Conservation (phyloP, 2,888 invertebrate genomes). For the Apeira syringaria region DNA sequence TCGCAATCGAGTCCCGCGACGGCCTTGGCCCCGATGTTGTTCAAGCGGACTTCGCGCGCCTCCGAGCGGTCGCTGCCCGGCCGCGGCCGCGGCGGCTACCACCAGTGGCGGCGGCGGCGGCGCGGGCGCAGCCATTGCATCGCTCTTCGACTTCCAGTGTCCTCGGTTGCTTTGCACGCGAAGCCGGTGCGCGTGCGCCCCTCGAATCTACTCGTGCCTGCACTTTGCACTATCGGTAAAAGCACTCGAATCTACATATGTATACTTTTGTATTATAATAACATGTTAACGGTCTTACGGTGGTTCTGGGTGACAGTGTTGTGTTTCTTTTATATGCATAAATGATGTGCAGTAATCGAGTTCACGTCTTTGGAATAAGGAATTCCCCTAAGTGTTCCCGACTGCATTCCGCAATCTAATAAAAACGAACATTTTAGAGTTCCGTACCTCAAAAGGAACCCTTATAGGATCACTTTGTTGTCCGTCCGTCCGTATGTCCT, state of each 20-base stretch:
- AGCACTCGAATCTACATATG: neutral
- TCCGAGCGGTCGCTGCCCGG: slow-evolving; percentile 5
- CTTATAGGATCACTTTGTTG: too few species aligned
- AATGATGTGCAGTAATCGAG: neutral
- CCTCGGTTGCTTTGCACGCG: slow-evolving; percentile 38
- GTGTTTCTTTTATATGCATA: neutral
- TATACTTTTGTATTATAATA: too few species aligned
- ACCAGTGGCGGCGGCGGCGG: slow-evolving; percentile 4
- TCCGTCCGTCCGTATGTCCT: too few species aligned
- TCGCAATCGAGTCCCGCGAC: slow-evolving; percentile 62
- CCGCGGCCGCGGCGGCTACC: slow-evolving; percentile 12
- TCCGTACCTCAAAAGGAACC: too few species aligned
- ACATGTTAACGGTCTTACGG: too few species aligned
- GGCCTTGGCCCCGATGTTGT: slow-evolving; percentile 73
- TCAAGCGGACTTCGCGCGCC: slow-evolving; percentile 36
- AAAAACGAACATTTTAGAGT: too few species aligned
- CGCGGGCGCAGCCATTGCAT: slow-evolving; percentile 19
- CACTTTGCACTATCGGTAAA: slow-evolving; percentile 40
- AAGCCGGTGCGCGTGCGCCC: slow-evolving; percentile 47
- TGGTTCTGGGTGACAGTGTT: neutral
- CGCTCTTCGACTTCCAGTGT: slow-evolving; percentile 45
- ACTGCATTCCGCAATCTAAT: too few species aligned
- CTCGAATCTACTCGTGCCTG: slow-evolving; percentile 25
- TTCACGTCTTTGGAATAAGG: too few species aligned
- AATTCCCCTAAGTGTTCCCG: too few species aligned